Evolutionary conservation across 2,797 vertebrate species (phyloP), one percentile per base, ranked within the genome.

Genomic region (Okamejei kenojei): DNA sequence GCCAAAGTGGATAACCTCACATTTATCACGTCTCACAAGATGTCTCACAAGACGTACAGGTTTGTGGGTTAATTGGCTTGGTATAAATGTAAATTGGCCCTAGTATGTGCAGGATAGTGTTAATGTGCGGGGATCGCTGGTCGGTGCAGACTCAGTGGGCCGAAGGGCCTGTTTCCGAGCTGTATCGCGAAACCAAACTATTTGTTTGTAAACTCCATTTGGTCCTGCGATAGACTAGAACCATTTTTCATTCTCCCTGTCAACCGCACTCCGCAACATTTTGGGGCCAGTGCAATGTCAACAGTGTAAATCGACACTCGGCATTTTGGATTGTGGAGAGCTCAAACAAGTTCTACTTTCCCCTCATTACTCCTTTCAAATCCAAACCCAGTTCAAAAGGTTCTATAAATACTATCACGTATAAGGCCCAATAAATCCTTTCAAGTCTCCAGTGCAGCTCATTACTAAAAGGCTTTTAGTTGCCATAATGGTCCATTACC

Each of bases 401-500:
- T 92, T 29, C 71, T 68, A 68, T 71, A 35, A 90, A 38, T 90
- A 90, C 65, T 71, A 8, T 90, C 29, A 23, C 26, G 23, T 71
- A 76, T 54, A 76, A 74, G 68, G n/a, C 84, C 84, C n/a, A 35
- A 76, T 92, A 92, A 54, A 92, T 74, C 90, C 90, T 76, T 76
- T 68, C 26, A 92, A 74, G 26, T 92, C 90, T n/a, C 7, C 23
- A 92, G 45, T 7, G 76, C 76, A 26, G 38, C 38, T 76, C 17
- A 32, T 74, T 23, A 92, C 26, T 92, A 71, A 92, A 76, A 92
- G 58, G 90, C 35, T 92, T 76, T 76, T 58, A 74, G 38, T 92
- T 92, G 35, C 26, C 90, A 76, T 76, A 45, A 54, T 45, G 7
- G 54, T 71, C 35, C 68, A 73, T 91, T 74, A 74, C 68, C 71